Base-by-base conservation (phyloP, 2,888 invertebrate genomes). In the Aquatica leii region DNA sequence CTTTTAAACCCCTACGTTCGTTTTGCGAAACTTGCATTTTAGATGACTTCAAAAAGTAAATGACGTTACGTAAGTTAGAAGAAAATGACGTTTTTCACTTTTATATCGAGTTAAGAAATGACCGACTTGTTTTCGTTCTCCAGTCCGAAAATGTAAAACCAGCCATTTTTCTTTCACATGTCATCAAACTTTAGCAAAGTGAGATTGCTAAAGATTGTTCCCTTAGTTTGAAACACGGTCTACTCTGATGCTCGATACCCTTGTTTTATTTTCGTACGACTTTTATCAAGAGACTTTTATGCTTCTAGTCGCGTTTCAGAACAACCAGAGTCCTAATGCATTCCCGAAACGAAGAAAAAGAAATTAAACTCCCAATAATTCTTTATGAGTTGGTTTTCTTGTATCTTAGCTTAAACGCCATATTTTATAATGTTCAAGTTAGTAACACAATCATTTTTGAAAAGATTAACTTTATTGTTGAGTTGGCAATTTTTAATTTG, bases 151-250 rank as follows among this genome's bases (percentile, higher is more conserved):
- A 73, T 70, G 74, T 77, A 74, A 75, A 73, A 71, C 73, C 71
- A 58, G 69, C 76, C 73, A 76, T 77, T 75, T 73, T 73, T 77
- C 77, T 77, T 74, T 73, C 74, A 71, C 75, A 72, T 74, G 73
- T 77, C 78, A 79, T 79, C 78, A 78, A 80, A 81, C 78, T 80
- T 81, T 78, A 71, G 72, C 71, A 70, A 77, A 78, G 78, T 78
- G 74, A 77, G 79, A 81, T 80, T 80, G 79, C 76, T 73, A 79
- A 80, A 79, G 80, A 80, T 80, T 80, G 80, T 80, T 78, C 76
- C 73, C 74, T 72, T 76, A 78, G 78, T 79, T 80, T 79, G 75
- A 77, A 79, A 80, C 78, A 79, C 78, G 77, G 72, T 70, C 76
- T 74, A 74, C 70, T 62, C 64, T 57, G 66, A 62, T 67, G 70